Base-by-base conservation (phyloP, 2,888 invertebrate genomes). In the Elmis aenea region DNA sequence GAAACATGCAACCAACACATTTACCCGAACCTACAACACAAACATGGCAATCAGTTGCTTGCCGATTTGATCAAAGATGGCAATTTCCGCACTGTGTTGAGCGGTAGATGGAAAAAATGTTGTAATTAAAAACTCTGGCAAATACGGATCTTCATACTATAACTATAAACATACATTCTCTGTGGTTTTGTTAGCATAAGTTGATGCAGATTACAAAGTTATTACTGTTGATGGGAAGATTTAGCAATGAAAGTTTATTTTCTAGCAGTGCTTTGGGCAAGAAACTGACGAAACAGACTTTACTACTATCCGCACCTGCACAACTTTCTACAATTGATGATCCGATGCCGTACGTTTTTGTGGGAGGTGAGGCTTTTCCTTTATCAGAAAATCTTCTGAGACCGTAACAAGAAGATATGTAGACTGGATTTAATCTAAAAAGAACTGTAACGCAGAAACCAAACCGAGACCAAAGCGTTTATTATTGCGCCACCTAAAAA, bases 341-440 rank as follows among this genome's bases (percentile, higher is more conserved):
- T 3, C 13, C 13, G 1, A 36, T 44, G 26, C 49, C 45, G 9
- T 42, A 39, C 29, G 38, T 47, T 24, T 45, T 47, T 33, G 42
- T 39, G 15, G 44, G 33, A 42, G 46, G 45, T 34, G 39, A 45
- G 23, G 38, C 52, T 11, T 52, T 55, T 36, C 51, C 37, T n/a
- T 36, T 48, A 26, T 37, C 44, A 26, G 28, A 26, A 18, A 35
- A 49, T 36, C 35, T 51, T 12, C 45, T 51, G 46, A 33, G 49
- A 33, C 48, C 52, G 13, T 49, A 45, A 38, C 40, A 50, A 34
- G 30, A 13, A 32, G 32, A 11, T 29, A 26, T 21, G 28, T 51
- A 5, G 31, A 23, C 26, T 10, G 41, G 44, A 40, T n/a, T n/a
- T n/a, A n/a, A n/a, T n/a, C n/a, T 6, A 6, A 6, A 6, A 8